A percentile compares a stretch with the other conserved stretches of the same genome.
Evolutionary conservation across 2,888 invertebrate species (phyloP).

Genomic region (Drosophila longiperda): DNA sequence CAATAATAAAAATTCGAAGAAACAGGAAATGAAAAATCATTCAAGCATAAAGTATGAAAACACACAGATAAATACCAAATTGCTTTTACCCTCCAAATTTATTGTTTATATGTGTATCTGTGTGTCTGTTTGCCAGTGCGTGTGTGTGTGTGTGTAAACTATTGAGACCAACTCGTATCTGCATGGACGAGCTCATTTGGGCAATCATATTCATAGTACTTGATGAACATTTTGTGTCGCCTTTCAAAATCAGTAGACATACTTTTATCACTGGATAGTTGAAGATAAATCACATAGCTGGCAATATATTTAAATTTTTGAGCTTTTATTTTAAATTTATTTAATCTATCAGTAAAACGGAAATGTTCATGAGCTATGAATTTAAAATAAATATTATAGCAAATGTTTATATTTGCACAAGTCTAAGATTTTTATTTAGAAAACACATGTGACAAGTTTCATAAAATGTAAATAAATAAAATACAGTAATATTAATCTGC

Average conservation of each 20-base stretch:
- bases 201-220: slow-evolving; percentile 1
- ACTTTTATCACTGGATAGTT: neutral
- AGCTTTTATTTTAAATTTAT: slow-evolving; percentile 26
- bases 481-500: neutral
- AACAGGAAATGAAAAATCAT: slow-evolving; percentile 74
- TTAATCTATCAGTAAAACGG: slow-evolving; percentile 32
- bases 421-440: slow-evolving; percentile 1
- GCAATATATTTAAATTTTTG: slow-evolving; percentile 33
- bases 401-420: slow-evolving; percentile 19
- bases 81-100: slow-evolving; percentile 56
- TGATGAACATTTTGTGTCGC: neutral
- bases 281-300: slow-evolving; percentile 8
- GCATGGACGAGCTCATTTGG: slow-evolving; percentile 3
- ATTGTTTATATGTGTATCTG: slow-evolving; percentile 13
- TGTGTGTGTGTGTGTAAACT: slow-evolving; percentile 21
- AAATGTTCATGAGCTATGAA: slow-evolving; percentile 48
- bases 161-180: slow-evolving; percentile 17
- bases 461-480: neutral
- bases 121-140: neutral
- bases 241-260: neutral
- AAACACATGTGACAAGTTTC: neutral
- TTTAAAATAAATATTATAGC: slow-evolving; percentile 43
- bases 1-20: slow-evolving; percentile 60
- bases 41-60: slow-evolving; percentile 77
- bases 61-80: slow-evolving; percentile 73